A percentile compares a stretch with the other conserved stretches of the same genome.
phyloP scores from a whole-genome alignment of 23 tunicate species.

The Halocynthia roretzi region DNA sequence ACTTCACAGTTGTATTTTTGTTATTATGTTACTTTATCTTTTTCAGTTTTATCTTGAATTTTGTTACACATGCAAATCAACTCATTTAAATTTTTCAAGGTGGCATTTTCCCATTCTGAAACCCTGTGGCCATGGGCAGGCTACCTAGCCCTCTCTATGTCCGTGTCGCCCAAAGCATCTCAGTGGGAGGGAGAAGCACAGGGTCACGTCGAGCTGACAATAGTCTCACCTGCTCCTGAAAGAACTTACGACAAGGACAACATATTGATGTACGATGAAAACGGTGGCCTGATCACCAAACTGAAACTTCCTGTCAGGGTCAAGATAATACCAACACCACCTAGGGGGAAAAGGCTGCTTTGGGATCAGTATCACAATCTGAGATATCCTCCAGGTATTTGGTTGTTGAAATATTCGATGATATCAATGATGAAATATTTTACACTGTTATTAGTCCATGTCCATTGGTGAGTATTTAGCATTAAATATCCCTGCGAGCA shows the following conservation, averaged over 20 bases:
- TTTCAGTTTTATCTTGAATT: not conserved
- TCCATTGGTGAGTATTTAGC: too few relatives aligned
- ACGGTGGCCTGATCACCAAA: constrained; percentile 2
- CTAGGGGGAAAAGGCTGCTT: constrained; percentile 73
- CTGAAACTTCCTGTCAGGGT: constrained; percentile 65
- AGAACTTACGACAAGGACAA: not conserved
- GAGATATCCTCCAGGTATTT: constrained; percentile 89
- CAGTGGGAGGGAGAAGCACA: constrained; percentile 80
- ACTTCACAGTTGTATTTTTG: too few relatives aligned
- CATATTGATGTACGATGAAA: not conserved
- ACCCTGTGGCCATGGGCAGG: constrained; percentile 98
- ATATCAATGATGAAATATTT: too few relatives aligned
- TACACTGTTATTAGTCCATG: too few relatives aligned
- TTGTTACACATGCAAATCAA: not conserved
- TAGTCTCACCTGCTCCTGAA: constrained; percentile 48
- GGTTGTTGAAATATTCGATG: not conserved
- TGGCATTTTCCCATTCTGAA: constrained; percentile 79
- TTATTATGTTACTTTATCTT: not conserved
- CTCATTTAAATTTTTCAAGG: constrained; percentile 15
- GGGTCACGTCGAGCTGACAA: constrained; percentile 85
- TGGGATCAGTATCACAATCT: constrained; percentile 99
- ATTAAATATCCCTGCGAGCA: too few relatives aligned
- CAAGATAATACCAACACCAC: constrained; percentile 86
- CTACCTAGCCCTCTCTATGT: constrained; percentile 72
- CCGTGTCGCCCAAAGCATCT: constrained; percentile 53